Percentiles rank a stretch among this genome's conserved stretches.
phyloP scores from a whole-genome alignment of 2,888 invertebrate species.

The Leptopilina myrica region DNA sequence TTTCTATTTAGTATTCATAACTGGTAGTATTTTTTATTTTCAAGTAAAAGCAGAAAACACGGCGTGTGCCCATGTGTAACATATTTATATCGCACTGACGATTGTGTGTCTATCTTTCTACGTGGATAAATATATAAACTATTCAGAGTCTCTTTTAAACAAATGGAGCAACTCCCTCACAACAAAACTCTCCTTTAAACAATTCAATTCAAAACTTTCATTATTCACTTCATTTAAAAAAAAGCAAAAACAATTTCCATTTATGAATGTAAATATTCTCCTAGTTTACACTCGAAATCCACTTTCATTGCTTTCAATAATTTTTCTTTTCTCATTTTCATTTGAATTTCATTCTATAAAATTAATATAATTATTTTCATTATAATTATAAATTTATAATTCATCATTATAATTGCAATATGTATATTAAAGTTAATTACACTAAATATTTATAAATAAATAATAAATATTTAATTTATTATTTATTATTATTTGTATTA shows the following conservation, averaged over 20 bases:
- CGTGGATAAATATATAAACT: slow-evolving; percentile 8
- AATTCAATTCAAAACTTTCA: slow-evolving; percentile 22
- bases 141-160: slow-evolving; percentile 21
- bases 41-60: slow-evolving; percentile 7
- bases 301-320: not conserved
- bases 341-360: too few species aligned
- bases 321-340: not conserved
- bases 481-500: too few species aligned
- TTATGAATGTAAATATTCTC: not conserved
- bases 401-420: too few species aligned
- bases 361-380: too few species aligned
- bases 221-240: not conserved
- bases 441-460: too few species aligned
- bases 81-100: slow-evolving; percentile 15
- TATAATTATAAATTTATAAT: too few species aligned
- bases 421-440: too few species aligned
- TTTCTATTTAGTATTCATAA: slow-evolving; percentile 24
- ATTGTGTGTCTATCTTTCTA: slow-evolving; percentile 26
- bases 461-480: too few species aligned
- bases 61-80: slow-evolving; percentile 34
- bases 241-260: slow-evolving; percentile 6
- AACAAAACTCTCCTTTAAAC: not conserved
- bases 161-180: slow-evolving; percentile 11
- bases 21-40: not conserved
- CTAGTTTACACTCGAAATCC: not conserved